A percentile compares a stretch with the other conserved stretches of the same genome.
Evolutionary conservation across 1,140 invertebrate species (phyloP).

Genomic region (Stenopsyche tienmushanensis): DNA sequence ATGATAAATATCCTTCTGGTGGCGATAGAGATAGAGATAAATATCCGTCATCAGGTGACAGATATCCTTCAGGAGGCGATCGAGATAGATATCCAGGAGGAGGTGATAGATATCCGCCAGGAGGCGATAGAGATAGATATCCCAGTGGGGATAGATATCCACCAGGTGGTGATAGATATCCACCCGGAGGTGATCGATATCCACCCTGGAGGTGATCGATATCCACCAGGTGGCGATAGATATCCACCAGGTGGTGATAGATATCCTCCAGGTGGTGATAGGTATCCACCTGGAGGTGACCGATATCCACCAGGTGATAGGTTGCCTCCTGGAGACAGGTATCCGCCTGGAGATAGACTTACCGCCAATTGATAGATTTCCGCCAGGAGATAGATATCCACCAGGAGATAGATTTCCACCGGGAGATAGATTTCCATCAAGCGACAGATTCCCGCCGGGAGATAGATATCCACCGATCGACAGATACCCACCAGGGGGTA

Average conservation of each 20-base stretch:
- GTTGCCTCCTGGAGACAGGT: slow-evolving; percentile 49
- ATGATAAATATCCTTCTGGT: slow-evolving; percentile 44
- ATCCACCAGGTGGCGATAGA: slow-evolving; percentile 44
- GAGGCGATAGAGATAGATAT: slow-evolving; percentile 42
- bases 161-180: slow-evolving; percentile 37
- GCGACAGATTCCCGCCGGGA: slow-evolving; percentile 51
- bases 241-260: slow-evolving; percentile 40
- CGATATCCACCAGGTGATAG: slow-evolving; percentile 48
- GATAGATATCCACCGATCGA: slow-evolving; percentile 48
- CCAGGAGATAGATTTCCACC: slow-evolving; percentile 45
- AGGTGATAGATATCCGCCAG: slow-evolving; percentile 46
- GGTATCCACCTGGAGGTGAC: slow-evolving; percentile 46
- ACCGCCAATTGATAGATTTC: slow-evolving; percentile 51
- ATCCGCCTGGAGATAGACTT: slow-evolving; percentile 46
- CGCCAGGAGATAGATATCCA: slow-evolving; percentile 44
- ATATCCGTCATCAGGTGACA: slow-evolving; percentile 50
- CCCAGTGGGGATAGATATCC: slow-evolving; percentile 49
- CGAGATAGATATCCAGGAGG: slow-evolving; percentile 25
- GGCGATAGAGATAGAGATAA: slow-evolving; percentile 46
- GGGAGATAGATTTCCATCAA: slow-evolving; percentile 43
- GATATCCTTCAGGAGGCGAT: slow-evolving; percentile 43
- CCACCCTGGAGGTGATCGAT: slow-evolving; percentile 41
- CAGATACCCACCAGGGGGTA: slow-evolving; percentile 43
- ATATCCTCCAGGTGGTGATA: slow-evolving; percentile 44
- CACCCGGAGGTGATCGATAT: slow-evolving; percentile 35